Evolutionary conservation across 2,113 vertebrate species (phyloP).

Genomic region (Motacilla alba): DNA sequence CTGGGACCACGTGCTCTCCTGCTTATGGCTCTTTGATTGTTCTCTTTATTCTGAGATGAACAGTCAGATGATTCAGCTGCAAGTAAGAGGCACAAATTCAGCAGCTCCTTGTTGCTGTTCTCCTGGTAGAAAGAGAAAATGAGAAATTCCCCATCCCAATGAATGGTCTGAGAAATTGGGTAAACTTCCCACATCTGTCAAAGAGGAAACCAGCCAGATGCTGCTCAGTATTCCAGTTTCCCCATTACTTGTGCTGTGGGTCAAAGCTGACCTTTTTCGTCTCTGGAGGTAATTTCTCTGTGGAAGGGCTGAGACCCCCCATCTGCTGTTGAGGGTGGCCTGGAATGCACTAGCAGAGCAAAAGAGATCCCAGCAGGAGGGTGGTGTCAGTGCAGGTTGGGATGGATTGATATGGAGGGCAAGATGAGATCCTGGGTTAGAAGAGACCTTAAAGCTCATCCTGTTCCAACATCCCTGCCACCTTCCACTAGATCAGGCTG

Average conservation of each 20-base stretch:
- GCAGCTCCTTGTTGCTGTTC: not conserved
- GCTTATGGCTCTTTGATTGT: not conserved
- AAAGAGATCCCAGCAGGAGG: not conserved
- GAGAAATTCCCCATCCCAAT: not conserved
- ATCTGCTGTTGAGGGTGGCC: not conserved
- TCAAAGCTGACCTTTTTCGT: not conserved
- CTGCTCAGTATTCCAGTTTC: not conserved
- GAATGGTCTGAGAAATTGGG: not conserved
- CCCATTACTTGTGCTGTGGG: not conserved
- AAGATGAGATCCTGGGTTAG: not conserved
- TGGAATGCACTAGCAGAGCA: not conserved
- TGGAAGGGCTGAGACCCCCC: not conserved
- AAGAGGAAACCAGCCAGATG: not conserved
- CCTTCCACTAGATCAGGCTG: fast-evolving
- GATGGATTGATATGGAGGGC: not conserved
- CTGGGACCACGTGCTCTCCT: not conserved
- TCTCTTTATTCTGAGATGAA: not conserved
- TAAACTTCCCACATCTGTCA: not conserved
- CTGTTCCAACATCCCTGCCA: not conserved
- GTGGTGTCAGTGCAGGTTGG: not conserved
- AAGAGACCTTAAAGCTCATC: not conserved
- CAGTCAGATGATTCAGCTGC: not conserved
- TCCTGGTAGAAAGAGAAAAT: not conserved
- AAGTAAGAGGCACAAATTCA: not conserved
- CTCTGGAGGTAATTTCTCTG: not conserved